Conservation (phyloP, 2,888 invertebrate genomes). For the Latheticus oryzae region DNA sequence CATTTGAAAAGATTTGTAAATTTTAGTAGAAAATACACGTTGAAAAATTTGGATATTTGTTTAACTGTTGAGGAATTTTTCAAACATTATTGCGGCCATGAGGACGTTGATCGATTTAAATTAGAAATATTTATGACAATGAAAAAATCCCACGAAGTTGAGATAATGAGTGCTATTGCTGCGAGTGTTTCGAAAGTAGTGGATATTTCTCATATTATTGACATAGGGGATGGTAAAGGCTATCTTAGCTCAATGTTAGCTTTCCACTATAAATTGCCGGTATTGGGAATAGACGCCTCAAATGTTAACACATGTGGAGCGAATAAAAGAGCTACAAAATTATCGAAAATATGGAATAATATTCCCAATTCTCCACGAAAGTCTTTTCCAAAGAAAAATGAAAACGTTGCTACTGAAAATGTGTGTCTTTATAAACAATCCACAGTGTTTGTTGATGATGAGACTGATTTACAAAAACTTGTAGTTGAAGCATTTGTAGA, state of each 20-base stretch:
- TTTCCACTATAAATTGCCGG: conserved; percentile 76
- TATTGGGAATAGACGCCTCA: conserved; percentile 86
- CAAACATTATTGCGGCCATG: conserved; percentile 56
- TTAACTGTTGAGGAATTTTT: conserved; percentile 64
- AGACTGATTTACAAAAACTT: conserved; percentile 69
- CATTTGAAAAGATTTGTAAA: conserved; percentile 55
- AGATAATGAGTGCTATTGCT: conserved; percentile 73
- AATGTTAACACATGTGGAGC: conserved; percentile 76
- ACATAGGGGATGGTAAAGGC: conserved; percentile 92
- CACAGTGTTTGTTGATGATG: conserved; percentile 71
- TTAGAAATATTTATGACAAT: conserved; percentile 80
- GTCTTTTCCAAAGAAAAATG: conserved; percentile 42
- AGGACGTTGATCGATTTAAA: conserved; percentile 59
- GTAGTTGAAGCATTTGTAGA: conserved; percentile 67
- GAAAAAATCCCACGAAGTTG: conserved; percentile 87
- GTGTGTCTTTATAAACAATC: conserved; percentile 71
- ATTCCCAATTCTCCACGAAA: conserved; percentile 49
- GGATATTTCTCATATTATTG: conserved; percentile 72
- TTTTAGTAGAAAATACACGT: conserved; percentile 54
- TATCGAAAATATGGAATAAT: conserved; percentile 64
- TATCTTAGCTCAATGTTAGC: conserved; percentile 83
- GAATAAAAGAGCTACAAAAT: conserved; percentile 67
- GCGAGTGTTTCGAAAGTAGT: conserved; percentile 66
- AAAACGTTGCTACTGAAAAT: conserved; percentile 45
- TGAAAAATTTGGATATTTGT: conserved; percentile 64